Percentiles rank a stretch among this genome's conserved stretches.
phyloP scores from a whole-genome alignment of 2,888 invertebrate species.

The Reticulitermes lucifugus region DNA sequence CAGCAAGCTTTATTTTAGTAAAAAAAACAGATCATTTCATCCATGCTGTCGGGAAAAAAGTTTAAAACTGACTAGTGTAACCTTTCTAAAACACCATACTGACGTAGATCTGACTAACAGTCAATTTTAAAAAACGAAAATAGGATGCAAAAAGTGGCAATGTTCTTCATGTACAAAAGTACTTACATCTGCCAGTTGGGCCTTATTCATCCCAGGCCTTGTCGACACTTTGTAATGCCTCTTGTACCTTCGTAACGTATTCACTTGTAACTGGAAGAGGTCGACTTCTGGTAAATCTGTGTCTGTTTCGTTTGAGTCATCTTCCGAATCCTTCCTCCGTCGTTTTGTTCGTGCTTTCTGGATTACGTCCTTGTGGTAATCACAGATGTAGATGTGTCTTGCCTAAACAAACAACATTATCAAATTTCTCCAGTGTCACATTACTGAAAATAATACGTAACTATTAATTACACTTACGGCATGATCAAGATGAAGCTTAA shows the following conservation, averaged over 20 bases:
- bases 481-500: constrained; percentile 89
- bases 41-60: too few species aligned
- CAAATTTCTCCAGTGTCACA: background rate
- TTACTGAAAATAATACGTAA: background rate
- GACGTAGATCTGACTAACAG: too few species aligned
- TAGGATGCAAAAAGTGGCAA: too few species aligned
- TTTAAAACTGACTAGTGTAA: too few species aligned
- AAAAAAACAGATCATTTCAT: too few species aligned
- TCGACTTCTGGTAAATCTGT: constrained; percentile 93
- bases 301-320: constrained; percentile 94
- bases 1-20: too few species aligned
- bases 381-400: constrained; percentile 96
- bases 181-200: constrained; percentile 94
- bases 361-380: constrained; percentile 95
- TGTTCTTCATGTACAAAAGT: background rate
- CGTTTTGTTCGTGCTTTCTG: constrained; percentile 95
- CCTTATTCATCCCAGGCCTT: constrained; percentile 92
- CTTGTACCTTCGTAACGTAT: constrained; percentile 94
- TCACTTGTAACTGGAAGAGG: constrained; percentile 89
- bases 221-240: constrained; percentile 93
- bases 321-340: constrained; percentile 92
- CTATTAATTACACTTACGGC: constrained; percentile 67
- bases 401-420: constrained; percentile 70
- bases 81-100: too few species aligned
- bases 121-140: too few species aligned